Evolutionary conservation across 1,140 invertebrate genomes (phyloP), one percentile per base, ranked within the genome.

Genomic region (Anoplolepis gracilipes): DNA sequence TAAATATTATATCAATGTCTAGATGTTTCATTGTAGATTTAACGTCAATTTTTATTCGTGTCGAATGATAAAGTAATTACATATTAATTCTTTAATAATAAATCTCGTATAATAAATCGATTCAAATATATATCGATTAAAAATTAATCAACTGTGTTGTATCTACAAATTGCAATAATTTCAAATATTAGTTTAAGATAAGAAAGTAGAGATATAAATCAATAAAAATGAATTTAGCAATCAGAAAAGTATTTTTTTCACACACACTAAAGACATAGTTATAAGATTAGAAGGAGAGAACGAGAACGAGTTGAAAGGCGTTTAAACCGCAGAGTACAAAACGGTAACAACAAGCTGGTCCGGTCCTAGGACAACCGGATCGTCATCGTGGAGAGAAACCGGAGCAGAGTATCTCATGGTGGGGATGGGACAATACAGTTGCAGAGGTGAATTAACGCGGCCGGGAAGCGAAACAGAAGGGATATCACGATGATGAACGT

Each of bases 361-460:
- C 85, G 79, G 89, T 90, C 90, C 89, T 90, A 90, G 76, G 84
- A 72, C 89, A 90, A 90, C 84, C 72, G 82, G 84, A 78, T 77
- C 39, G 76, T 88, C 75, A 53, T 46, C 78, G 57, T 67, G 25
- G 36, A 65, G 16, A 72, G 28, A 6, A 53, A 55, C 64, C 59
- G 76, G 33, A n/a, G 46, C 13, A 59, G 22, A 87, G 75, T 87
- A 57, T 19, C 25, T 33, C 2, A 28, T 77, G 82, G 91, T 92
- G 89, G 89, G 89, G 84, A 75, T 76, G 46, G 46, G 46, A 87
- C 75, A 57, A 88, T 92, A 92, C 89, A 93, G 91, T 92, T 92
- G 88, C 91, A 86, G 88, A 91, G 85, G 91, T 91, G 88, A 92
- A 94, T 93, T 93, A 92, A 85, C 25, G 42, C 88, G 73, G 64